Conservation (phyloP, 2,797 vertebrate species). For the Pitangus sulphuratus region DNA sequence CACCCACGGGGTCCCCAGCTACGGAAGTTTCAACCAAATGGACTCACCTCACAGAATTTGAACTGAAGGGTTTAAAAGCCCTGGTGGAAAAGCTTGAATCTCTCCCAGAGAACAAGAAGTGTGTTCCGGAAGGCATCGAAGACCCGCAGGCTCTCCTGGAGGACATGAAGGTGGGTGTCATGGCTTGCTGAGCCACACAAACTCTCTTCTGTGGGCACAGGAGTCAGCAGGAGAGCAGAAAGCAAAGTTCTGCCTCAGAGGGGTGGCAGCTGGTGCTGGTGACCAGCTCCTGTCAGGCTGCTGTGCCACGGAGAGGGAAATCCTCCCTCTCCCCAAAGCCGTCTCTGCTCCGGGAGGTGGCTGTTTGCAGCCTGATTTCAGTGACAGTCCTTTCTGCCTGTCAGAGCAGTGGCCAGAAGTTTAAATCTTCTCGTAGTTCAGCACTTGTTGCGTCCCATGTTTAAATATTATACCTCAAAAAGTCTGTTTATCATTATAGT, state of each 20-base stretch:
- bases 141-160: conserved; percentile 91
- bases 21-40: conserved; percentile 83
- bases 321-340: neutral
- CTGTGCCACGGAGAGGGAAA: neutral
- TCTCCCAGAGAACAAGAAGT: conserved; percentile 93
- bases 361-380: neutral
- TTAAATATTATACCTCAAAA: conserved; percentile 5
- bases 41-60: conserved; percentile 94
- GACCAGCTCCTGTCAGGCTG: neutral
- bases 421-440: neutral
- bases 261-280: neutral
- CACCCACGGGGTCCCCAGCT: conserved; percentile 85
- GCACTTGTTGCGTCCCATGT: neutral
- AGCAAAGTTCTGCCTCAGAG: neutral
- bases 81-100: conserved; percentile 95
- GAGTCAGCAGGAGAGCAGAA: neutral
- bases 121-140: conserved; percentile 90
- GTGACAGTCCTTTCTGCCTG: neutral
- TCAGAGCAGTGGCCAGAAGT: neutral
- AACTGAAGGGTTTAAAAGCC: conserved; percentile 90
- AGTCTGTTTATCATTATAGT: neutral
- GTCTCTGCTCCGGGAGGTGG: neutral
- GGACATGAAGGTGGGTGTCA: conserved; percentile 88
- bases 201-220: neutral
- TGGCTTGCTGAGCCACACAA: neutral